Base-by-base conservation (phyloP, 1,140 invertebrate species). In the Apis mellifera region DNA sequence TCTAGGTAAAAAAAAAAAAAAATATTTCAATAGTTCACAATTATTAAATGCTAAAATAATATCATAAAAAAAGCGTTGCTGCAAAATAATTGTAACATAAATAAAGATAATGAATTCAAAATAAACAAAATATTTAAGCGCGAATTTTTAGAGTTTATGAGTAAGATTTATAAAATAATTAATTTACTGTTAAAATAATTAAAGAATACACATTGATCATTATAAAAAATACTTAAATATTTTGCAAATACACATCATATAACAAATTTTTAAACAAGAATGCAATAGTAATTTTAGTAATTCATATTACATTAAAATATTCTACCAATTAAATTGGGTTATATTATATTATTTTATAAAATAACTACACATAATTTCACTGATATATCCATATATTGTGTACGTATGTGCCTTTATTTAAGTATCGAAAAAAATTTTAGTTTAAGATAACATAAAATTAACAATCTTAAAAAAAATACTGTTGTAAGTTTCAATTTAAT, bases 1-100 rank as follows among this genome's bases (percentile, higher is more conserved):
- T 91, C 89, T 92, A 92, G 90, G 85, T 92, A 93, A 87, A 92
- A 90, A 84, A 91, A 90, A 84, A 91, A 84, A 91, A 88, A 87
- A 90, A 90, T 89, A 89, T 86, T 90, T 89, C 88, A 86, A 90
- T 94, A 92, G 90, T 88, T 90, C 69, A 57, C 77, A 72, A 89
- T 85, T 81, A 83, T 82, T 52, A 87, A 87, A 89, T 80, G 70
- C 75, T 85, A 68, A 83, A 75, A 77, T 52, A 75, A 85, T 83
- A 84, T 83, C 85, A 80, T 85, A 21, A 82, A 64, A 73, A 78
- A 82, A 59, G 52, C 52, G 70, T 84, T 82, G 77, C 72, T 60
- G 83, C 78, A 78, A 82, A 76, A 83, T 76, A 73, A 80, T 72
- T 80, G 82, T 89, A 86, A 70, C 74, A 74, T 72, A 89, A 68